phyloP scores from a whole-genome alignment of 1,140 invertebrate species.

The Branchinecta lynchi region DNA sequence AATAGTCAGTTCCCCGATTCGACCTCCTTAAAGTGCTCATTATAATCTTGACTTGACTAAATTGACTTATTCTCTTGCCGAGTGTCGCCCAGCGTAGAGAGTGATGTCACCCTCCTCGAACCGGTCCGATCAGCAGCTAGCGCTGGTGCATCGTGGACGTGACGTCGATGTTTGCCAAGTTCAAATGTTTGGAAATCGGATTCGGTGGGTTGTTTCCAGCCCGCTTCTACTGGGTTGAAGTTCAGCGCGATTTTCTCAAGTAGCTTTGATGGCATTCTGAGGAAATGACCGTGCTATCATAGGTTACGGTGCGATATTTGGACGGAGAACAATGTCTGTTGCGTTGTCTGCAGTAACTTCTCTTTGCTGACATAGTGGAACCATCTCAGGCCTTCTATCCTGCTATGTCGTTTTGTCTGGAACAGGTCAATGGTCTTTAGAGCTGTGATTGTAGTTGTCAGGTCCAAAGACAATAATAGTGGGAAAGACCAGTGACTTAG shows the following conservation, averaged over 20 bases:
- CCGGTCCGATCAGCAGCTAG: no score
- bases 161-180: neutral
- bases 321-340: slow-evolving; percentile 8
- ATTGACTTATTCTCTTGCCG: no score
- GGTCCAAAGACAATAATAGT: no score
- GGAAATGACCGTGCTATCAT: slow-evolving; percentile 3
- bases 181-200: neutral
- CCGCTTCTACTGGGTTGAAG: neutral
- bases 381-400: slow-evolving; percentile 8
- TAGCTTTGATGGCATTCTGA: slow-evolving; percentile 1
- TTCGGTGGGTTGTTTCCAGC: neutral
- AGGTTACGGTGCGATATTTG: neutral
- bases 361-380: neutral
- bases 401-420: neutral
- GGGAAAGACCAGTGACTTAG: no score
- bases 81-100: no score
- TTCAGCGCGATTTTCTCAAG: slow-evolving; percentile 9
- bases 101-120: no score
- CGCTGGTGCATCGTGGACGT: slow-evolving; percentile 8
- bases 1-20: no score
- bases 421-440: neutral
- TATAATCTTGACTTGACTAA: no score
- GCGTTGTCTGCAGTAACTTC: slow-evolving; percentile 1
- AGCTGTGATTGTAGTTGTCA: slow-evolving; percentile 8
- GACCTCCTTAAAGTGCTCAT: no score